Base-by-base conservation (phyloP, 2,888 invertebrate genomes). In the Dendrolimus houi region DNA sequence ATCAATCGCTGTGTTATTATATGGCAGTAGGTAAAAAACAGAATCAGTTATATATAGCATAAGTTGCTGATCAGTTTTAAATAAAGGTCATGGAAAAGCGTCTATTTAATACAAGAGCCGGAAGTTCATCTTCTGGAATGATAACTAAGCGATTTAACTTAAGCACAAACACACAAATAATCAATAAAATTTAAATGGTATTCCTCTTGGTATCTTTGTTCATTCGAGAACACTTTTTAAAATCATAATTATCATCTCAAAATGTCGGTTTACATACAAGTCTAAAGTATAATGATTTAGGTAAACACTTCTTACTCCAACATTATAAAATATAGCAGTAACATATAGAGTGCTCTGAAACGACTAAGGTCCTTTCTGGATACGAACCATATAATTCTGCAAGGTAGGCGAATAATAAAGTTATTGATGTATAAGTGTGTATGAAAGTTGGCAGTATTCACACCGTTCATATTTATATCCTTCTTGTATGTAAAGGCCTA, bases 381-480 rank as follows among this genome's bases (percentile, higher is more conserved):
- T 62, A 61, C 63, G 61, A 61, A 60, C 60, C 60, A 62, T 67
- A 68, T 66, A 64, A 71, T 71, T 71, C 12, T 70, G 64, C 68
- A 67, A 63, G 61, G 63, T 63, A 62, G 65, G 68, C 66, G 67
- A 71, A 77, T 76, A 74, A 74, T 76, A 58, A 58, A 58, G 55
- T 54, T 55, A 52, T 53, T 57, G 14, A 52, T 52, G 40, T 56
- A 52, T 47, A 17, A 13, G 47, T 55, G 55, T 12, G 52, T 57
- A 54, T 62, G 67, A 41, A 53, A 41, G 53, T 52, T 13, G 52
- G 41, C 9, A 41, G 29, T 41, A 41, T 13, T 56, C 17, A 56
- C 56, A 56, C 63, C 57, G 62, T 58, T 17, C 12, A 6, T 14
- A 53, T 52, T 54, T 13, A 41, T 47, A 0, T 3, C 29, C 29